phyloP scores from a whole-genome alignment of 2,888 invertebrate genomes.

The Tholera decimalis region DNA sequence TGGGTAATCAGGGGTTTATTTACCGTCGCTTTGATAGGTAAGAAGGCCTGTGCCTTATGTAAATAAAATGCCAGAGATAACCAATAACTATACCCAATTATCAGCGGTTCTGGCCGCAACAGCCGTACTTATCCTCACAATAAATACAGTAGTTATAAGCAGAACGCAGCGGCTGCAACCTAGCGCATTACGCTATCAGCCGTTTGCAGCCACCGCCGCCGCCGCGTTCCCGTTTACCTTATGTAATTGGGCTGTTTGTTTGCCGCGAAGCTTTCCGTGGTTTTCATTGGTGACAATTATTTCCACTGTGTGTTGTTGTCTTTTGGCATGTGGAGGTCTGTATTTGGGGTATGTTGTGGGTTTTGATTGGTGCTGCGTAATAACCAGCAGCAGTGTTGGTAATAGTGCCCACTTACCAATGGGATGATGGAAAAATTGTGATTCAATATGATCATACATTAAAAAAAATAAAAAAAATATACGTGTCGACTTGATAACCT shows the following conservation, averaged over 20 bases:
- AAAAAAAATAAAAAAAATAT: too few species aligned
- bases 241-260: conserved; percentile 57
- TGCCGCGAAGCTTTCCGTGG: conserved; percentile 8
- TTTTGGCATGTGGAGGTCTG: not conserved
- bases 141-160: conserved; percentile 42
- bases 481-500: too few species aligned
- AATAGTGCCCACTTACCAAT: too few species aligned
- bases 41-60: too few species aligned
- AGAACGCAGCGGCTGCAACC: conserved; percentile 38
- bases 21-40: too few species aligned
- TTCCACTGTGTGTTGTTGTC: too few species aligned
- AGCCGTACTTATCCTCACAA: conserved; percentile 26
- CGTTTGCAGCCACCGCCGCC: conserved; percentile 50
- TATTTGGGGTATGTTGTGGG: too few species aligned
- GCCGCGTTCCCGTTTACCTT: conserved; percentile 38
- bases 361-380: too few species aligned
- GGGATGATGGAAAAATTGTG: too few species aligned
- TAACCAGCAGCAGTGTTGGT: too few species aligned
- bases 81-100: conserved; percentile 2
- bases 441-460: too few species aligned
- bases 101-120: conserved; percentile 1
- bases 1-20: too few species aligned
- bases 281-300: conserved; percentile 36
- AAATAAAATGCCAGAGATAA: not conserved
- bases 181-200: conserved; percentile 51